Evolutionary conservation across 2,113 vertebrate species (phyloP), one percentile per base, ranked within the genome.

Genomic region (Pangasianodon hypophthalmus): DNA sequence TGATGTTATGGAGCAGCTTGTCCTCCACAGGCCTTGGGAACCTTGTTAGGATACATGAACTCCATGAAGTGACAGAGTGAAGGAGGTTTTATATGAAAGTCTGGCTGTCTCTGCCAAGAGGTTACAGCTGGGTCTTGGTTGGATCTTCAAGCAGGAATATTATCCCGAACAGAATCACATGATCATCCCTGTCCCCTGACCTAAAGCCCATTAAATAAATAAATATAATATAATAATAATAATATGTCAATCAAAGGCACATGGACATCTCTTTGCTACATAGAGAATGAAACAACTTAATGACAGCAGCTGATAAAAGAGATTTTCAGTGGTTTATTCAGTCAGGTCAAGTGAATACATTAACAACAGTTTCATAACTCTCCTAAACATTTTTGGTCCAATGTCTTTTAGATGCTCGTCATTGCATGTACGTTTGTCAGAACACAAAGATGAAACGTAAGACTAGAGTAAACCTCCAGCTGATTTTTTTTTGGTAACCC

Each of bases 251-350:
- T 32, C 2, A 82, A 80, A 52, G 6, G 48, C 79, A 81, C 79
- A 19, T 52, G 77, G 26, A n/a, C 46, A 52, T 50, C 14, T 9
- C 48, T 18, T n/a, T 5, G 4, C 3, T 52, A 18, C 79, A 18
- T 8, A 32, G 2, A 52, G 11, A 0, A 1, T 58, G 3, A 83
- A 41, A 56, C 52, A 8, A 54, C 13, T 54, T 21, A 13, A 54
- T 7, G 8, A 58, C 54, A 46, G 37, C 8, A 75, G 54, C 29
- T 37, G 4, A 84, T 48, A 13, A 60, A 84, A 89, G 1, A 89
- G 14, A 50, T 67, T 88, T 82, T 88, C 21, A 69, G 21, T 54
- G 14, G 32, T 88, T 89, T 85, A 85, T 89, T 89, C 18, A 77
- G 52, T 62, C 41, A 85, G 50, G 44, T 77, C 5, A 85, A 21